Percentiles rank a stretch among this genome's conserved stretches.
These are phyloP conservation scores for Palythoa grandiflora DNA, from an alignment of 92 coral and sea anemone genomes.

Conservation along the genomic window DNA sequence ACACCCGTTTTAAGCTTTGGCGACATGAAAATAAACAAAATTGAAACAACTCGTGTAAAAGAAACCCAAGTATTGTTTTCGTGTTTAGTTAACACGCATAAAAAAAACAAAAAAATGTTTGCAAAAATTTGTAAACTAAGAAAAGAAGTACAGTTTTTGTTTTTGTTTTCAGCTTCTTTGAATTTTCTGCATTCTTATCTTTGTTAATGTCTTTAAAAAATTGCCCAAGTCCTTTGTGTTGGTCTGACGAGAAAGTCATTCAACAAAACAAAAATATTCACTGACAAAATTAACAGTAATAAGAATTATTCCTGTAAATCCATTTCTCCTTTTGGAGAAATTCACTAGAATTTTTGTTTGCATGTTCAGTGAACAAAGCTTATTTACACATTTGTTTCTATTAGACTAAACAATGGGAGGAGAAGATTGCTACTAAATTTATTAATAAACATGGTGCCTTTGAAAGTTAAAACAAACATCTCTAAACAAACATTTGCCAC, in stretches of 20 bases:
- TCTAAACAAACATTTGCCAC: constrained; percentile 2
- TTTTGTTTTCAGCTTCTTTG: neutral
- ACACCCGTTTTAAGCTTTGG: neutral
- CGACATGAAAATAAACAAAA: neutral
- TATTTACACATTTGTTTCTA: neutral
- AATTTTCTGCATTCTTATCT: constrained; percentile 1
- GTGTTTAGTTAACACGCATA: neutral
- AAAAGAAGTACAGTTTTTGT: neutral
- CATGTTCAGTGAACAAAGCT: neutral
- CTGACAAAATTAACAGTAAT: neutral
- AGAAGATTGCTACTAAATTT: neutral
- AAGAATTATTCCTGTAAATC: neutral
- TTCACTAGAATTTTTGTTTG: neutral
- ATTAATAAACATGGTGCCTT: neutral
- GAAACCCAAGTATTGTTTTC: constrained; percentile 4
- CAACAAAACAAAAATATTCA: neutral
- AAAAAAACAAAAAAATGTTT: constrained; percentile 19
- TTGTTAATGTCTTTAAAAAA: neutral
- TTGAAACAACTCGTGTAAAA: neutral
- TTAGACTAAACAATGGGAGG: constrained; percentile 9
- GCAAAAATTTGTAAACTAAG: neutral
- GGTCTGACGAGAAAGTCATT: neutral
- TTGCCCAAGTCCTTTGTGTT: neutral
- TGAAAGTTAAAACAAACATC: neutral
- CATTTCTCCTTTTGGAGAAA: neutral